Evolutionary conservation across 2,113 vertebrate genomes (phyloP).

Genomic region (Plecotus auritus): DNA sequence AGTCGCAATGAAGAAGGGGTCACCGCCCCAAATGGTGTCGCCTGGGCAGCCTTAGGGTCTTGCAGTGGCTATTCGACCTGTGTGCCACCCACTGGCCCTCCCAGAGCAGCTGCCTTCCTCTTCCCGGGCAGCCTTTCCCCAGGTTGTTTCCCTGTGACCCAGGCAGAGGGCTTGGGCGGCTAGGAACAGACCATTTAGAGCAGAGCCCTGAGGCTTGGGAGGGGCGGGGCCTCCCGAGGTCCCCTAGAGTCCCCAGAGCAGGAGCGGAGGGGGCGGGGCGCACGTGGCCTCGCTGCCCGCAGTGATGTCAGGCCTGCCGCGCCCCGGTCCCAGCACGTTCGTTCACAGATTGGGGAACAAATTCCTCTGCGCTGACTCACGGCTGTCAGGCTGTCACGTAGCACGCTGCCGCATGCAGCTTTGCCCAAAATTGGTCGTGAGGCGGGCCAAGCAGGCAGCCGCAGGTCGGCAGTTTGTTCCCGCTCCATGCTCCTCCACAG

Average conservation of each 20-base stretch:
- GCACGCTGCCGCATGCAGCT: constrained; percentile 39
- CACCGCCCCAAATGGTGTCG: background rate
- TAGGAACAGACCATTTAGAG: background rate
- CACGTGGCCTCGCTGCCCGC: constrained; percentile 41
- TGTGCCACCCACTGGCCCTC: background rate
- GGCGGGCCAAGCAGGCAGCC: background rate
- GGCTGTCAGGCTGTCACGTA: constrained; percentile 37
- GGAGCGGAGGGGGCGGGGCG: background rate
- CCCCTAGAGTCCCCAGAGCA: background rate
- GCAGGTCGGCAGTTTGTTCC: background rate
- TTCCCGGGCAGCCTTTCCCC: background rate
- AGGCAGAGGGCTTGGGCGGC: background rate
- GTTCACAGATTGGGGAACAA: constrained; percentile 42
- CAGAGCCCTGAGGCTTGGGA: background rate
- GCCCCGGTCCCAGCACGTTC: constrained; percentile 64
- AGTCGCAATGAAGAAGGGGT: background rate
- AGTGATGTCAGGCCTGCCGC: constrained; percentile 68
- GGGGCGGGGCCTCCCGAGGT: background rate
- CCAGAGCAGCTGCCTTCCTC: background rate
- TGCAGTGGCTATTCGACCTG: background rate
- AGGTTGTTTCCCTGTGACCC: background rate
- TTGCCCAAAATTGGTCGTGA: constrained; percentile 75
- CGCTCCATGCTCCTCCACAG: background rate
- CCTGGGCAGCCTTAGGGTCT: background rate
- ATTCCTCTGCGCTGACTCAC: constrained; percentile 72